These are phyloP conservation scores for Chionis minor DNA, from an alignment of 2,113 vertebrate genomes.

Conservation along the genomic window DNA sequence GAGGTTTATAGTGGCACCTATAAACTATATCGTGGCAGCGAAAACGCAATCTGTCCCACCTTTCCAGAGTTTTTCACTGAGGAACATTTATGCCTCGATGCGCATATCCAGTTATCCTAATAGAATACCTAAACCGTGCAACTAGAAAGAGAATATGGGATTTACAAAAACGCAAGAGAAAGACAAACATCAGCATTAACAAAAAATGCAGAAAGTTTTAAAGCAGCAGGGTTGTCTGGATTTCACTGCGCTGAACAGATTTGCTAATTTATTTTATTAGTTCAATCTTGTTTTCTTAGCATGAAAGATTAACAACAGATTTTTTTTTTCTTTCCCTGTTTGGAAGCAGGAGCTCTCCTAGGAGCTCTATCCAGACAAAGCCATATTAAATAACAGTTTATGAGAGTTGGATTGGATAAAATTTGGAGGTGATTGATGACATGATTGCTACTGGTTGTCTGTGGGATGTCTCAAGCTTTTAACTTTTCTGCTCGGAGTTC, in stretches of 20 bases:
- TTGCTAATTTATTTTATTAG: slow-evolving; percentile 68
- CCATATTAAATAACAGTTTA: slow-evolving; percentile 58
- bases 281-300: slow-evolving; percentile 49
- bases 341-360: slow-evolving; percentile 46
- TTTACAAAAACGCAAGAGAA: not conserved
- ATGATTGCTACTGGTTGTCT: slow-evolving; percentile 55
- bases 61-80: not conserved
- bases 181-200: not conserved
- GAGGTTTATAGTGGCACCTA: not conserved
- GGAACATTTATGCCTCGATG: not conserved
- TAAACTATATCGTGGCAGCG: not conserved
- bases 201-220: not conserved
- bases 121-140: not conserved
- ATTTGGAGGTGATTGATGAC: slow-evolving; percentile 64
- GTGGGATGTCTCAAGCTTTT: slow-evolving; percentile 40
- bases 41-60: not conserved
- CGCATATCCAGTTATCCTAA: not conserved
- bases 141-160: not conserved
- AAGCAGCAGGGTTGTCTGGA: not conserved
- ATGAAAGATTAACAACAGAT: slow-evolving; percentile 36
- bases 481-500: slow-evolving; percentile 53
- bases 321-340: not conserved
- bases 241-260: slow-evolving; percentile 38
- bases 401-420: slow-evolving; percentile 50
- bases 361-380: slow-evolving; percentile 54